Evolutionary conservation across 2,888 invertebrate species (phyloP), one percentile per base, ranked within the genome.

Genomic region (Drosophila dives): DNA sequence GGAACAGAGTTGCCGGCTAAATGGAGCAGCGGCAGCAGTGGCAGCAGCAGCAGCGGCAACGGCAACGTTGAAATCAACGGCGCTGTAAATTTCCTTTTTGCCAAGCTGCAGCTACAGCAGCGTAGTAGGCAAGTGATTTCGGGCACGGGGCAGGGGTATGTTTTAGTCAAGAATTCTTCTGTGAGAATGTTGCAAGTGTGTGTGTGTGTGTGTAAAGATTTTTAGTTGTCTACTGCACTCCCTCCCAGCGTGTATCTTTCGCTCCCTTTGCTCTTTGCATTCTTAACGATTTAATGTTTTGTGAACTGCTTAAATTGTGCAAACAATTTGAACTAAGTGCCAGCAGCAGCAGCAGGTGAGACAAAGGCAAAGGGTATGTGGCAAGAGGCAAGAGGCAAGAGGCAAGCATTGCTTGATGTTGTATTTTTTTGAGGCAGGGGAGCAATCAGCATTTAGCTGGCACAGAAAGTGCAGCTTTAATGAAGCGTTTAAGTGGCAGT

Each of bases 271-370:
- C 38, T 34, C 63, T 64, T 55, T 64, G 70, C 64, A 75, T 79
- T 82, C 82, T 87, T 75, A 86, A 89, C 86, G 87, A 86, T 89
- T 89, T 87, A 86, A 86, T 87, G 86, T 86, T 86, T 87, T 85
- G 89, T 87, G 86, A 86, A 87, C 89, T 88, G 89, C 83, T 87
- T 87, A 85, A 89, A 89, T 89, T 89, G 86, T 89, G 86, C 86
- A 86, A 86, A 86, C 86, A 89, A 89, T 89, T 89, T 89, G 77
- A 87, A 80, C 83, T 85, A 86, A 89, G 86, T 87, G 80, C 80
- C 87, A 77, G 55, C 38, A 40, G 68, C 73, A 71, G 73, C 40
- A 42, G 69, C 72, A 70, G 75, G 56, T 67, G 67, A 67, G 67
- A 11, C 26, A 29, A 29, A 29, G 49, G 26, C 42, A 51, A 55